Conservation (phyloP, 2,888 invertebrate species). For the Bellardia pandia region DNA sequence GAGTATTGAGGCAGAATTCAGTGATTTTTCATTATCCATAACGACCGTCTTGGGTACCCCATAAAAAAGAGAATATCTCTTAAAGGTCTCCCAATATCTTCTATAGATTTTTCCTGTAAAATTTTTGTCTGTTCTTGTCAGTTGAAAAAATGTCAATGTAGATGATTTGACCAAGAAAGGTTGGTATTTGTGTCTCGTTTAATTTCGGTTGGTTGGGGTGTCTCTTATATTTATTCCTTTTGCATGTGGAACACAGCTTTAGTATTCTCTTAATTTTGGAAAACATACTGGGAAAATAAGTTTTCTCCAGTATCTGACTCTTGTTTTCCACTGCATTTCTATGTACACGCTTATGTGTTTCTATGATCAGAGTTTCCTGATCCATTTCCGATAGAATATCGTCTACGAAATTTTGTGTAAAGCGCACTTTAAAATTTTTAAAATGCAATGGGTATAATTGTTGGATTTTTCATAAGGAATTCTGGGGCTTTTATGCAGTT, state of each 20-base stretch:
- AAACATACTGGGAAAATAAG: slow-evolving; percentile 65
- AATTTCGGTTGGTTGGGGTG: background rate
- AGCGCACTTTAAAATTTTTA: slow-evolving; percentile 24
- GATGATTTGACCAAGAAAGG: background rate
- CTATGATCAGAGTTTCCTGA: slow-evolving; percentile 4
- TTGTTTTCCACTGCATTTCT: slow-evolving; percentile 52
- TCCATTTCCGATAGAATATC: slow-evolving; percentile 5
- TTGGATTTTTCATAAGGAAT: slow-evolving; percentile 53
- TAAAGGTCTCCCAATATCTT: background rate
- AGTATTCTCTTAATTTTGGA: slow-evolving; percentile 57
- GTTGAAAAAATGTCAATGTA: slow-evolving; percentile 13
- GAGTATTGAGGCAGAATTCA: background rate
- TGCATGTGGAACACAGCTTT: slow-evolving; percentile 62
- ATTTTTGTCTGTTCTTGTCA: slow-evolving; percentile 12
- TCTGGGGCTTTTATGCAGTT: slow-evolving; percentile 56
- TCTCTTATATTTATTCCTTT: slow-evolving; percentile 56
- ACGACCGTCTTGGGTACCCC: background rate
- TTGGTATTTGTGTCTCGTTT: slow-evolving; percentile 30
- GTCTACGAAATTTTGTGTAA: slow-evolving; percentile 8
- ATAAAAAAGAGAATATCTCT: slow-evolving; percentile 2
- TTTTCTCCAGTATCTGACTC: slow-evolving; percentile 60
- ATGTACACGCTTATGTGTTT: slow-evolving; percentile 1
- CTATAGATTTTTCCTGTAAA: background rate
- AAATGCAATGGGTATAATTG: slow-evolving; percentile 36
- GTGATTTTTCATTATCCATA: background rate